Conservation (phyloP, 2,113 vertebrate genomes). For the Chaetorhynchus papuensis region DNA sequence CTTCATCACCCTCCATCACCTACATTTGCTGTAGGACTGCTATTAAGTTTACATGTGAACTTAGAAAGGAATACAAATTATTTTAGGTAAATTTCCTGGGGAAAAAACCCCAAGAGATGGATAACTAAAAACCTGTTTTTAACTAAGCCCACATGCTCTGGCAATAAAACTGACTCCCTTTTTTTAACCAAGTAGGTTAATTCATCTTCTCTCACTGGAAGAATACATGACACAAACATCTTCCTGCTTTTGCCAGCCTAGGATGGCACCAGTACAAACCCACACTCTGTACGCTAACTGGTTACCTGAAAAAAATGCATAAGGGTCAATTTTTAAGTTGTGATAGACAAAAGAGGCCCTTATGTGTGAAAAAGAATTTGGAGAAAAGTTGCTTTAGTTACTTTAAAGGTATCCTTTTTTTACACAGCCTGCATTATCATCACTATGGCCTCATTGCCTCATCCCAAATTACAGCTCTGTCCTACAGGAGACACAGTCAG, state of each 20-base stretch:
- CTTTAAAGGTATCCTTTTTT: neutral
- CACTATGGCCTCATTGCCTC: neutral
- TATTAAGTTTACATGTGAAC: neutral
- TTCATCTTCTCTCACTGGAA: neutral
- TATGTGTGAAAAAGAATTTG: neutral
- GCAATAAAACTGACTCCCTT: neutral
- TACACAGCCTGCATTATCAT: neutral
- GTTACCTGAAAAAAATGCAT: neutral
- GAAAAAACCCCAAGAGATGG: fast-evolving
- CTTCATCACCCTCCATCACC: neutral
- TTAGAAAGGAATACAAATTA: neutral
- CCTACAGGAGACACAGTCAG: neutral
- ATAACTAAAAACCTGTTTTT: neutral
- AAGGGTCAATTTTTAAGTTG: neutral
- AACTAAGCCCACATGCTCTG: neutral
- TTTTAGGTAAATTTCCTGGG: neutral
- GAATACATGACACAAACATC: neutral
- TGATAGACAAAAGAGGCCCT: neutral
- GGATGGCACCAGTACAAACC: neutral
- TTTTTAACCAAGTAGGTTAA: neutral
- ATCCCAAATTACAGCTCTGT: neutral
- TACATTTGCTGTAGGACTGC: neutral
- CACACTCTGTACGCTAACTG: neutral
- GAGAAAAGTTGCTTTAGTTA: neutral
- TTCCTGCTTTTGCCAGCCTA: neutral